Percentiles rank a stretch among this genome's conserved stretches.
Evolutionary conservation across 2,888 invertebrate species (phyloP).

Genomic region (Oligia latruncula): DNA sequence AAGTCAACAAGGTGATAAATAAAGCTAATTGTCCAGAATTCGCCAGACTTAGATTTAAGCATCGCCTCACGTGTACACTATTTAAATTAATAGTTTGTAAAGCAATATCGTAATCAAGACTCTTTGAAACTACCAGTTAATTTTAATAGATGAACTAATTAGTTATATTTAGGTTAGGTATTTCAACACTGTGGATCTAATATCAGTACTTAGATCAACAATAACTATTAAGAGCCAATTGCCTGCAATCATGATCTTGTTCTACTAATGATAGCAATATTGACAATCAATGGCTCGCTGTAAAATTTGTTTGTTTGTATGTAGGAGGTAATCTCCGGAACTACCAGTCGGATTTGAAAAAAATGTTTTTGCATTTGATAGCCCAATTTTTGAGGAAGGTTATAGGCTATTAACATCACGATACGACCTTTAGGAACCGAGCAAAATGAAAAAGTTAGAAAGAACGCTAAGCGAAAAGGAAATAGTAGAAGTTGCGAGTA

Average conservation of each 20-base stretch:
- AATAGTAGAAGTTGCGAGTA: no score
- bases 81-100: background rate
- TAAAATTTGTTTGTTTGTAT: background rate
- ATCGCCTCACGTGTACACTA: background rate
- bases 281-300: constrained; percentile 14
- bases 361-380: no score
- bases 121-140: background rate
- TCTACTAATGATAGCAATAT: constrained; percentile 19
- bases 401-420: no score
- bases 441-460: no score
- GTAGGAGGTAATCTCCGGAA: no score
- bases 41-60: background rate
- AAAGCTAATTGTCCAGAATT: no score
- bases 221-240: constrained; percentile 35
- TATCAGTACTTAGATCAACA: background rate
- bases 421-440: no score
- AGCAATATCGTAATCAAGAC: background rate
- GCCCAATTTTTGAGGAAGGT: no score
- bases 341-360: no score
- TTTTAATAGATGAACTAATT: constrained; percentile 2
- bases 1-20: no score
- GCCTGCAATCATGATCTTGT: constrained; percentile 27
- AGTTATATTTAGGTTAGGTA: constrained; percentile 41
- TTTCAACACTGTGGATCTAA: background rate
- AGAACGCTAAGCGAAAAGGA: no score